Base-by-base conservation (phyloP, 2,888 invertebrate genomes). In the Camptogramma bilineatum region DNA sequence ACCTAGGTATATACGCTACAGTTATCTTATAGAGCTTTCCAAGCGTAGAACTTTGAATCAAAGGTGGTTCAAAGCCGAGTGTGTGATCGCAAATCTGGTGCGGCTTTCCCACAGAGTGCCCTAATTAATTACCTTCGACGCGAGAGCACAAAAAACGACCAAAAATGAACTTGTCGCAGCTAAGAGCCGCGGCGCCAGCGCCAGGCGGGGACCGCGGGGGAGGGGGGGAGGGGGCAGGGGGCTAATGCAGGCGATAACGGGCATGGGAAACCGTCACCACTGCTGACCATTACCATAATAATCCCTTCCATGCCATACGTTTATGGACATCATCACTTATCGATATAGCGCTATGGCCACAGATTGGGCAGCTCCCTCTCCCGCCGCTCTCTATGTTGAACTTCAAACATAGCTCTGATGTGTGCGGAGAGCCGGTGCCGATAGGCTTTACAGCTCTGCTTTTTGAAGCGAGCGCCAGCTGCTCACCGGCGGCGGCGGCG, bases 111-210 rank as follows among this genome's bases (percentile, higher is more conserved):
- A 82, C 79, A 82, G 78, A 75, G 81, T 80, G 85, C 77, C 80
- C 88, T 88, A 90, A 91, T 91, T 91, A 91, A 91, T 91, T 90
- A 90, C 89, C 84, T 80, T 84, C 78, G 70, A 80, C 80, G 83
- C 76, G 77, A 81, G 77, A 78, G 83, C 81, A 87, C 63, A 88
- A 90, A 90, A 89, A 88, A 86, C 73, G 71, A 82, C 56, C 65
- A 71, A 66, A 68, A 68, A 69, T 64, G 64, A 79, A 84, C 79
- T 85, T 86, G 88, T 88, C 85, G 83, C 80, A 84, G 64, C 85
- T 90, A 87, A 91, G 87, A 89, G 88, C 88, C 74, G 81, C 85
- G 91, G 90, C 90, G 91, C 90, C 91, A 76, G 82, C 76, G 78
- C 76, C 67, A 55, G 58, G 65, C 68, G 63, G 62, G 57, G 46